Conservation (phyloP, 2,888 invertebrate species). For the Spialia ferax region DNA sequence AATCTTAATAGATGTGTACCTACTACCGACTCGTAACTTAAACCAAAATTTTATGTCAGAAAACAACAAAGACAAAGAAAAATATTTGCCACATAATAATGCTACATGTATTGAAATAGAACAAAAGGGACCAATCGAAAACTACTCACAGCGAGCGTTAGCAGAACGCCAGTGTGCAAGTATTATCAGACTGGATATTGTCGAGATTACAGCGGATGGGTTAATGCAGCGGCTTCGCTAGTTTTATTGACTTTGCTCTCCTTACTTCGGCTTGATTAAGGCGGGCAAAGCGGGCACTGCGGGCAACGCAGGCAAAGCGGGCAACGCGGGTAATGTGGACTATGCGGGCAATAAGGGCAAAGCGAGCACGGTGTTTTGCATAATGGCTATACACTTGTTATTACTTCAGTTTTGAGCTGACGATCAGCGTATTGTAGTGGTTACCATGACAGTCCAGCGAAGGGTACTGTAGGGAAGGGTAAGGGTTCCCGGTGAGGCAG, state of each 20-base stretch:
- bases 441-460: no score
- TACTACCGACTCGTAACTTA: no score
- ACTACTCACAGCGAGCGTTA: neutral
- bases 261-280: slow-evolving; percentile 17
- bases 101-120: no score
- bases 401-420: neutral
- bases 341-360: no score
- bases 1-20: no score
- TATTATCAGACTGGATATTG: slow-evolving; percentile 15
- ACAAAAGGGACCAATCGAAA: neutral
- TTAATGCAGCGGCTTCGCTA: slow-evolving; percentile 15
- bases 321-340: no score
- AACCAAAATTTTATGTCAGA: no score
- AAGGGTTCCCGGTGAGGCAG: no score
- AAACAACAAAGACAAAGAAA: neutral
- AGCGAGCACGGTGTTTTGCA: slow-evolving; percentile 1
- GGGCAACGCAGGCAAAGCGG: no score
- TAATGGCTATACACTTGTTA: slow-evolving; percentile 8
- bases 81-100: neutral
- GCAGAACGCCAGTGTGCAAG: slow-evolving; percentile 2
- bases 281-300: neutral
- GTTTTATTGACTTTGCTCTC: slow-evolving; percentile 23
- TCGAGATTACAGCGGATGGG: slow-evolving; percentile 4
- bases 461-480: no score
- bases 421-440: no score